Conservation (phyloP, 1,140 invertebrate species). For the Tetramorium parvispinum region DNA sequence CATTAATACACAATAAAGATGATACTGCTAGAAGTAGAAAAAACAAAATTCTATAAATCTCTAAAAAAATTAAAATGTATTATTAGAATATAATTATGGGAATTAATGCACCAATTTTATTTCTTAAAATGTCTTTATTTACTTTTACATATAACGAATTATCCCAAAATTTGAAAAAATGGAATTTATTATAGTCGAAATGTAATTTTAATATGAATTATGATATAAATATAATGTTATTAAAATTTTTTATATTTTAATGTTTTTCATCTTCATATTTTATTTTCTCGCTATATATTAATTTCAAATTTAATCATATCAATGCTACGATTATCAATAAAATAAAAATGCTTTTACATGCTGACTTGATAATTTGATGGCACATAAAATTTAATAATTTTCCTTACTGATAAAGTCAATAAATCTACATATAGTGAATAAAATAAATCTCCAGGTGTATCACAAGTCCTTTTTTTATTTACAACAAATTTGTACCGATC, state of each 20-base stretch:
- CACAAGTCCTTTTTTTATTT: constrained; percentile 2
- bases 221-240: no score
- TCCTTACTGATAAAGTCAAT: not conserved
- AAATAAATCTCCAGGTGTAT: not conserved
- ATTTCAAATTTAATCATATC: not conserved
- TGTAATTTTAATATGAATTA: not conserved
- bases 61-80: not conserved
- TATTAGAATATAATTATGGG: not conserved
- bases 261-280: not conserved
- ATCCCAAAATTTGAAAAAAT: not conserved
- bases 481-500: constrained; percentile 31
- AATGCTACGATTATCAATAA: not conserved
- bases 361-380: not conserved
- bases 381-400: not conserved
- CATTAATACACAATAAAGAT: not conserved
- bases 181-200: not conserved
- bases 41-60: not conserved
- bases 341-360: not conserved
- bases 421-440: not conserved
- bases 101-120: not conserved
- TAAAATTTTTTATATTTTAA: not conserved
- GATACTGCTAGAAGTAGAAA: not conserved
- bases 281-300: not conserved
- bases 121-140: not conserved
- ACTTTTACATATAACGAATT: not conserved